phyloP scores from a whole-genome alignment of 2,797 vertebrate species.

The Crypturellus tataupa region DNA sequence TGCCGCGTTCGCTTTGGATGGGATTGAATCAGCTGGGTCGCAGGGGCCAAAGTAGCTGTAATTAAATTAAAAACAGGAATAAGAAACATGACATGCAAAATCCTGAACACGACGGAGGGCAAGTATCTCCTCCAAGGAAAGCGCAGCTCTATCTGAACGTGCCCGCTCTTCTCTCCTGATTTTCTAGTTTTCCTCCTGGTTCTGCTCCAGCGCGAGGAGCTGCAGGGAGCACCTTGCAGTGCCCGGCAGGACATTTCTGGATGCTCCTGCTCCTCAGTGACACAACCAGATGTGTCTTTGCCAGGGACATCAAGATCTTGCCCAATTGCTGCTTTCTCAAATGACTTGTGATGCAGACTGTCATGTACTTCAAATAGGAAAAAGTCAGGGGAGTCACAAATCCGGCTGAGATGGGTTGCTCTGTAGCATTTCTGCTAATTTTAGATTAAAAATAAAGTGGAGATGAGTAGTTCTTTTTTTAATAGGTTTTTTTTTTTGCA shows the following conservation, averaged over 20 bases:
- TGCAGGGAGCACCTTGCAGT: background rate
- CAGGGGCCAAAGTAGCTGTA: constrained; percentile 14
- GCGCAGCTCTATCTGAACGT: background rate
- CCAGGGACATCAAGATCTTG: constrained; percentile 25
- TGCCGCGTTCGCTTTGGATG: constrained; percentile 13
- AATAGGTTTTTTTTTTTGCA: background rate
- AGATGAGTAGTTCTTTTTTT: constrained; percentile 12
- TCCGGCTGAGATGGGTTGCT: background rate
- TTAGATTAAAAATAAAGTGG: background rate
- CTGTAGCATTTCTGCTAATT: background rate
- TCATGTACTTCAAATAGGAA: background rate
- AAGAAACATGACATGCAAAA: constrained; percentile 4
- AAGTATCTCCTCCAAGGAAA: background rate
- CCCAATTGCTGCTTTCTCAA: background rate
- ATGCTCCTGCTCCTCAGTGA: background rate
- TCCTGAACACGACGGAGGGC: background rate
- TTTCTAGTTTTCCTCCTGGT: background rate
- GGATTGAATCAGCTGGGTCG: constrained; percentile 22
- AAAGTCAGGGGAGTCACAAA: background rate
- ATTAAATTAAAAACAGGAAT: constrained; percentile 45
- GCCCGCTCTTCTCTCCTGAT: background rate
- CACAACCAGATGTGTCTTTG: background rate
- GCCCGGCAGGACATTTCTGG: background rate
- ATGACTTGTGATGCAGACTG: background rate
- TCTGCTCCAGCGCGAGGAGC: background rate